Percentiles rank a stretch among this genome's conserved stretches.
phyloP scores from a whole-genome alignment of 37 sponge, comb jelly and placozoan species.

The Agelas oroides region DNA sequence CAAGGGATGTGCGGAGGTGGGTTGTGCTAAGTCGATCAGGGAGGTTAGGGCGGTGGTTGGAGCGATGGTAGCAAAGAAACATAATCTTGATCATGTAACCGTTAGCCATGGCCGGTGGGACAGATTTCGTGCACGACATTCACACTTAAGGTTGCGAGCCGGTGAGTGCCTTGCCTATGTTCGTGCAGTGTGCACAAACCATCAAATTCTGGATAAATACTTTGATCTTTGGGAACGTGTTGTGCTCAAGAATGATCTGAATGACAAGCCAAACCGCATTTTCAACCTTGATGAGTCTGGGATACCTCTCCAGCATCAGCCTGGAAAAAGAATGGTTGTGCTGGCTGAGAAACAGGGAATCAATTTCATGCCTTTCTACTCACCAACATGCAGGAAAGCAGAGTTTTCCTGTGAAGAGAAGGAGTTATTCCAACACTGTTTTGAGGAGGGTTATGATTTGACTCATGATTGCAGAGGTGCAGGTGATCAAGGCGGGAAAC shows the following conservation, averaged over 20 bases:
- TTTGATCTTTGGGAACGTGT: constrained; percentile 49
- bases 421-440: too few species aligned
- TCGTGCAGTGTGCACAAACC: constrained; percentile 26
- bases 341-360: constrained; percentile 7
- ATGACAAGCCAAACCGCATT: constrained; percentile 28
- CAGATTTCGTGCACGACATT: constrained; percentile 31
- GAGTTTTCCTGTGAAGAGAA: too few species aligned
- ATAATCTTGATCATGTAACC: not conserved
- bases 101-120: constrained; percentile 66
- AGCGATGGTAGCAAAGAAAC: constrained; percentile 11
- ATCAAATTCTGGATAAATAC: constrained; percentile 19
- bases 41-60: constrained; percentile 43
- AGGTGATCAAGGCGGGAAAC: too few species aligned
- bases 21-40: constrained; percentile 42
- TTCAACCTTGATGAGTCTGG: constrained; percentile 68
- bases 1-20: constrained; percentile 44
- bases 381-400: not conserved
- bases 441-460: too few species aligned
- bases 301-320: constrained; percentile 41
- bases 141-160: constrained; percentile 21
- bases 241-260: constrained; percentile 20
- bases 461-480: too few species aligned
- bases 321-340: constrained; percentile 31
- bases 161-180: constrained; percentile 22
- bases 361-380: constrained; percentile 20